phyloP scores from a whole-genome alignment of 2,888 invertebrate genomes.

The Nemurella pictetii region DNA sequence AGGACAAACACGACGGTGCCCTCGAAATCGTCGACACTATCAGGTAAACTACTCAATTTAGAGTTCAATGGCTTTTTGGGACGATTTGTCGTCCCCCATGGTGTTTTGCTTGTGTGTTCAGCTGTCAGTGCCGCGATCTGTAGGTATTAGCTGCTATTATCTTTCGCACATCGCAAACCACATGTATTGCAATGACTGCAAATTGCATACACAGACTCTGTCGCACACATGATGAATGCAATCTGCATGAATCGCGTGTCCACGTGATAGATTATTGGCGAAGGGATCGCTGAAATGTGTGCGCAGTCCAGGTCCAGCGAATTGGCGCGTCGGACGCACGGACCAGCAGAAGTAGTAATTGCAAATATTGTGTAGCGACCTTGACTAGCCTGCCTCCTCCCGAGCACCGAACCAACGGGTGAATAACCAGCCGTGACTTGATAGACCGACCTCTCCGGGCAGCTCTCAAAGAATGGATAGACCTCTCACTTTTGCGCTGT shows the following conservation, averaged over 20 bases:
- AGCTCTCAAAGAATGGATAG: background rate
- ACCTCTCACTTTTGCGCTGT: background rate
- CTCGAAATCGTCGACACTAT: constrained; percentile 91
- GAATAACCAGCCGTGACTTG: constrained; percentile 39
- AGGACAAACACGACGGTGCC: constrained; percentile 91
- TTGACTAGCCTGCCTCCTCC: constrained; percentile 26
- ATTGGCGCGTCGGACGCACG: background rate
- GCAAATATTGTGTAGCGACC: constrained; percentile 31
- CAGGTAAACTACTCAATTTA: constrained; percentile 59
- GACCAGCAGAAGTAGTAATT: background rate
- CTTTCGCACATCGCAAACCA: too few species aligned
- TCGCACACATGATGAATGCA: too few species aligned
- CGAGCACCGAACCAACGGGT: constrained; percentile 24
- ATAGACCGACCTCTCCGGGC: constrained; percentile 2
- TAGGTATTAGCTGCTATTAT: too few species aligned
- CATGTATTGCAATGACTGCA: too few species aligned
- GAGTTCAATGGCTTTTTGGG: background rate
- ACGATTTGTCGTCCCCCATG: background rate
- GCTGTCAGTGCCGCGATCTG: too few species aligned
- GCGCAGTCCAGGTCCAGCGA: background rate
- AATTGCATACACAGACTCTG: too few species aligned
- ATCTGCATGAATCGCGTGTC: too few species aligned
- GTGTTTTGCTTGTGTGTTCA: background rate
- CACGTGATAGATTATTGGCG: too few species aligned
- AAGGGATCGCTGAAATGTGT: too few species aligned